Evolutionary conservation across 1,140 invertebrate species (phyloP), one percentile per base, ranked within the genome.

Genomic region (Aphidius gifuensis): DNA sequence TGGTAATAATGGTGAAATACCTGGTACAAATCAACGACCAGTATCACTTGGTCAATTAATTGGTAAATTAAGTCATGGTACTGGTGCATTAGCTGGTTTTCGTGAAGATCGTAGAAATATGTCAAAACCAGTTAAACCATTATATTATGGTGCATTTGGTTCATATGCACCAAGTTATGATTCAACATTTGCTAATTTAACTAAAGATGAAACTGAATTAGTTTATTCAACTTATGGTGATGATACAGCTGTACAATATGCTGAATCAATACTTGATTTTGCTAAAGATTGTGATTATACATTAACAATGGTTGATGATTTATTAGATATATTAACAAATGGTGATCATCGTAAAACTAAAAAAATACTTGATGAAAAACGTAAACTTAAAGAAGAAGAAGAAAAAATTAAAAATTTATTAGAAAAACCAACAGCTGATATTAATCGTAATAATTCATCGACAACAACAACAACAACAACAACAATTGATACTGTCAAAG

Each of bases 81-180:
- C 89, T 47, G 86, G 86, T 8, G 81, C 85, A 0, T 69, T 88
- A 43, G 85, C 80, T 71, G 90, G 89, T 9, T 91, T 90, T 56
- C 87, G 92, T 57, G 94, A 97, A 73, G 94, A 97, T 75, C 87
- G 92, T 11, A 85, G 93, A 49, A 97, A 97, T 77, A 80, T 89
- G 64, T 90, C 91, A 0, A 95, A 94, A 76, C 87, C 92, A 74
- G 93, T 96, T 2, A 93, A 93, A 74, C 93, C 95, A 0, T 79
- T 97, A 4, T 92, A 94, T 75, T 98, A 98, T 77, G 96, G 96
- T 1, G 90, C 95, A 5, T 99, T 95, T 83, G 91, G 93, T 45
- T 96, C 94, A 3, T 97, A 97, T 82, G 95, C 95, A 4, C 97
- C 97, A 1, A 88, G 88, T 21, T 96, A 95, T 79, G 96, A 99